phyloP scores from a whole-genome alignment of 1,140 invertebrate genomes.

The Venustaconcha ellipsiformis region DNA sequence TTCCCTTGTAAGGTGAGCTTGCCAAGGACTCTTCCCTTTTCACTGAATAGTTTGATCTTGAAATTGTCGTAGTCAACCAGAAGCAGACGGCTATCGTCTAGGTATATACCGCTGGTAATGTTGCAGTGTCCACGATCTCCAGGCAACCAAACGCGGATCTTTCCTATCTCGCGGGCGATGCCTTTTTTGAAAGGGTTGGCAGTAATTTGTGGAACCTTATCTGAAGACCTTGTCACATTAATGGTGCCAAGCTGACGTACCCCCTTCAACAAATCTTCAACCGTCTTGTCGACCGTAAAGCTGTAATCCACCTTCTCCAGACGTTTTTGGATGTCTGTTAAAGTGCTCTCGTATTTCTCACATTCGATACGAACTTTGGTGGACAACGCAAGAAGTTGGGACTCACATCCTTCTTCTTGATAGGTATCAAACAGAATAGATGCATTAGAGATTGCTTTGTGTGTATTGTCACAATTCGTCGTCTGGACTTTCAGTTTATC shows the following conservation, averaged over 20 bases:
- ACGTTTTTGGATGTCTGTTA: constrained; percentile 13
- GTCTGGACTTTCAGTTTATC: constrained; percentile 12
- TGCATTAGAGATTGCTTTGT: constrained; percentile 26
- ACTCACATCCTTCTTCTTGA: constrained; percentile 19
- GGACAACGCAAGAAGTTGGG: constrained; percentile 17
- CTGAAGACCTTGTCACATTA: constrained; percentile 9
- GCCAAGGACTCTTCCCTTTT: constrained; percentile 13
- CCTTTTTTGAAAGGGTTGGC: background rate
- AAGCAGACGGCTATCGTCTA: constrained; percentile 21
- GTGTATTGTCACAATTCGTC: constrained; percentile 23
- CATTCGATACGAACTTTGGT: constrained; percentile 16
- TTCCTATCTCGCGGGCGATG: constrained; percentile 4
- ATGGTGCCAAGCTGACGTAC: constrained; percentile 14
- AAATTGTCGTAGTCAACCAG: constrained; percentile 28
- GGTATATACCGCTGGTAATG: constrained; percentile 20
- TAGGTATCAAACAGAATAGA: constrained; percentile 15
- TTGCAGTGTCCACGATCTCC: constrained; percentile 26
- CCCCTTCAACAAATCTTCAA: constrained; percentile 21
- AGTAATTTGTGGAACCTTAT: constrained; percentile 11
- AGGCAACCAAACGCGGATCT: constrained; percentile 18
- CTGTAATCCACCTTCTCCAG: constrained; percentile 21
- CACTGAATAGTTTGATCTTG: constrained; percentile 22
- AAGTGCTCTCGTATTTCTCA: constrained; percentile 4
- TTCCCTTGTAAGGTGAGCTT: constrained; percentile 20
- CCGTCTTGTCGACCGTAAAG: constrained; percentile 17